phyloP scores from a whole-genome alignment of 2,113 vertebrate species.

The Colossoma macropomum region DNA sequence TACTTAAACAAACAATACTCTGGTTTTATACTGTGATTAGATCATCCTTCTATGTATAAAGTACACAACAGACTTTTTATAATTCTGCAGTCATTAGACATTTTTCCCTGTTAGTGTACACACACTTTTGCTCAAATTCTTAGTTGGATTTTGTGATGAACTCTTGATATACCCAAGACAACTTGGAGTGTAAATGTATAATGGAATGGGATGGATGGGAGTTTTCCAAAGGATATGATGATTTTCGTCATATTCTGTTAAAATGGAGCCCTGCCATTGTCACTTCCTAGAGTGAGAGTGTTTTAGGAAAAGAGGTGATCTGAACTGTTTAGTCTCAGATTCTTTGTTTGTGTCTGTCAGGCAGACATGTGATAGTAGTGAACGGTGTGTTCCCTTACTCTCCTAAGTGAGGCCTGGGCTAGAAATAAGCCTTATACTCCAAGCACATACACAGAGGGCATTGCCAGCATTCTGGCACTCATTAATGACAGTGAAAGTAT shows the following conservation, averaged over 20 bases:
- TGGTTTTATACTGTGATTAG: too few species aligned
- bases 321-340: constrained; percentile 53
- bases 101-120: too few species aligned
- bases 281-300: neutral
- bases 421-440: neutral
- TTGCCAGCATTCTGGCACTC: neutral
- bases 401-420: neutral
- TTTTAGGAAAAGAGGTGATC: constrained; percentile 7
- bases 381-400: constrained; percentile 35
- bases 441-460: neutral
- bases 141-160: neutral
- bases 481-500: neutral
- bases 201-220: too few species aligned
- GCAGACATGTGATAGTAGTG: constrained; percentile 37
- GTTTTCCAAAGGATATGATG: neutral
- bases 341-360: constrained; percentile 40
- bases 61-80: too few species aligned
- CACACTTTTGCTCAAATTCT: too few species aligned
- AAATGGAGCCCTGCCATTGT: neutral
- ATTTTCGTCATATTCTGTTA: neutral
- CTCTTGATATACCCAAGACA: neutral
- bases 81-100: too few species aligned
- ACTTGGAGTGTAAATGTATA: neutral
- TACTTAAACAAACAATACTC: too few species aligned
- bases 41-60: too few species aligned